Evolutionary conservation across 2,113 vertebrate genomes (phyloP).

Genomic region (Rhabdornis inornatus): DNA sequence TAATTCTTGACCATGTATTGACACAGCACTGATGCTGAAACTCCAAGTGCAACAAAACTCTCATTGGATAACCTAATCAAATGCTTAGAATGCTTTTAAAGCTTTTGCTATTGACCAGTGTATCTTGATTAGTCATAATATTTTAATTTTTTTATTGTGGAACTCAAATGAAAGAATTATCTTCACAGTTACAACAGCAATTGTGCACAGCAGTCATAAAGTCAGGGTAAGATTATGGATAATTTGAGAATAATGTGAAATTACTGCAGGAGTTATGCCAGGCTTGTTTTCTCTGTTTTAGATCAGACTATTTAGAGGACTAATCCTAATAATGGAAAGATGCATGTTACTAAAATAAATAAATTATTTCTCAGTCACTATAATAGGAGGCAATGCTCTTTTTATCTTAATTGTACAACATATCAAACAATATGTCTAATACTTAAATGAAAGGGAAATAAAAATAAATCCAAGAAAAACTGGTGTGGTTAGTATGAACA

Average conservation of each 20-base stretch:
- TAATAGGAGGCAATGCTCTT: background rate
- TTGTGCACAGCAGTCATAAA: background rate
- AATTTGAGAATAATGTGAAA: background rate
- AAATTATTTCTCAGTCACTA: background rate
- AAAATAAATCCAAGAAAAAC: background rate
- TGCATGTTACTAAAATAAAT: background rate
- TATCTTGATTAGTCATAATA: background rate
- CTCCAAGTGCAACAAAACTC: background rate
- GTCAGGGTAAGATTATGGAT: background rate
- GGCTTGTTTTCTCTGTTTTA: background rate
- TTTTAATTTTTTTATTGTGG: background rate
- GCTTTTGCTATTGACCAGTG: background rate
- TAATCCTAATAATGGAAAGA: background rate
- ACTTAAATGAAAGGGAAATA: background rate
- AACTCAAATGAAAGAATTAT: background rate
- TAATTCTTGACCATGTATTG: background rate
- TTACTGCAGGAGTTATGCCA: background rate
- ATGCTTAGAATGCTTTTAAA: background rate
- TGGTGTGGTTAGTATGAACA: background rate
- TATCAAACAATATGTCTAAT: background rate
- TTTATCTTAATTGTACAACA: background rate
- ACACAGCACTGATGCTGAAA: background rate
- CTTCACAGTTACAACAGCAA: background rate
- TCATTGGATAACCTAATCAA: background rate
- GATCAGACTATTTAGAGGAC: background rate